Conservation (phyloP, 2,113 vertebrate genomes). For the Dipodomys merriami region DNA sequence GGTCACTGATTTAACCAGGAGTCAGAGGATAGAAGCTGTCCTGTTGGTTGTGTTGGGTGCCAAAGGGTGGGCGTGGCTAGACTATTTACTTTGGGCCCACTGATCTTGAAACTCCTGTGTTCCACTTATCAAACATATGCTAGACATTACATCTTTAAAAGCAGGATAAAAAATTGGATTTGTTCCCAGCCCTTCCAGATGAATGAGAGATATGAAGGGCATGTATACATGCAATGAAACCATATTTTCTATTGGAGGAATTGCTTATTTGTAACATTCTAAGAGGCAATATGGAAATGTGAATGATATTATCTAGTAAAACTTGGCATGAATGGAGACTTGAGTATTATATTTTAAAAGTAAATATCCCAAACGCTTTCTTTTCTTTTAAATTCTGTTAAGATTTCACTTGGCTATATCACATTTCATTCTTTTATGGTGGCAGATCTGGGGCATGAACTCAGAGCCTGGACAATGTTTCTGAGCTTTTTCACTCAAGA, state of each 20-base stretch:
- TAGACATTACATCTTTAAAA: slow-evolving; percentile 55
- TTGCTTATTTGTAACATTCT: slow-evolving; percentile 52
- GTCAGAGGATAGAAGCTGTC: background rate
- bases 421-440: too few relatives aligned
- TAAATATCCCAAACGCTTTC: slow-evolving; percentile 16
- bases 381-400: slow-evolving; percentile 33
- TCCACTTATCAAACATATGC: slow-evolving; percentile 7
- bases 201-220: slow-evolving; percentile 35
- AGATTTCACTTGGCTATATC: background rate
- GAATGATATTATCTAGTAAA: slow-evolving; percentile 49
- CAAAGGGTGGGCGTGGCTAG: background rate
- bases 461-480: too few relatives aligned
- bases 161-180: slow-evolving; percentile 59
- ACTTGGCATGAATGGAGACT: background rate
- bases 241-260: slow-evolving; percentile 54
- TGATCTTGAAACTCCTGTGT: background rate
- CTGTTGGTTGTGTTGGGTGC: background rate
- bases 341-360: background rate
- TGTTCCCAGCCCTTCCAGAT: slow-evolving; percentile 64
- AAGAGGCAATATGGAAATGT: background rate
- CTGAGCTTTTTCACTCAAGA: too few relatives aligned
- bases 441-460: too few relatives aligned
- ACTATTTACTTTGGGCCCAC: background rate
- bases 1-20: background rate
- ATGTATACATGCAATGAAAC: slow-evolving; percentile 49